Evolutionary conservation across 2,888 invertebrate species (phyloP).

Genomic region (Drosophila seclusa): DNA sequence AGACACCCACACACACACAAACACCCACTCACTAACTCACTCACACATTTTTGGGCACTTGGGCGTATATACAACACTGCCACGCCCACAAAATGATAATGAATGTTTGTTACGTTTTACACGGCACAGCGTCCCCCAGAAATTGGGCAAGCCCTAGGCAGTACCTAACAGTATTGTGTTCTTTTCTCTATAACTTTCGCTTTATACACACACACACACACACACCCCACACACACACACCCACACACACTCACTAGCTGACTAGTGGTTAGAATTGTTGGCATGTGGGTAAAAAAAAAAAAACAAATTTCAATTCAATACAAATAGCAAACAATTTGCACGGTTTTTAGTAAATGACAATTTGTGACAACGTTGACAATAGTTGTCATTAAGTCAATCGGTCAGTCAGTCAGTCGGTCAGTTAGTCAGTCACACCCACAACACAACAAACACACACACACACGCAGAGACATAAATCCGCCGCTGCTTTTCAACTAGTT

Average conservation of each 20-base stretch:
- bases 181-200: conserved; percentile 61
- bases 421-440: conserved; percentile 34
- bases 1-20: conserved; percentile 4
- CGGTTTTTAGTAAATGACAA: conserved; percentile 32
- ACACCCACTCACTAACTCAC: conserved; percentile 19
- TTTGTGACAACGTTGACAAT: conserved; percentile 16
- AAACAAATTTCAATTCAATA: conserved; percentile 1
- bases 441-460: conserved; percentile 27
- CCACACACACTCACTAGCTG: conserved; percentile 28
- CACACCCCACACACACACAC: conserved; percentile 25
- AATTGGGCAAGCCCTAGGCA: conserved; percentile 69
- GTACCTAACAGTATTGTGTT: conserved; percentile 74
- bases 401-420: conserved; percentile 18
- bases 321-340: conserved; percentile 17
- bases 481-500: conserved; percentile 70
- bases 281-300: conserved; percentile 11
- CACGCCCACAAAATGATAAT: conserved; percentile 54
- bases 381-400: neutral
- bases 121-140: conserved; percentile 56
- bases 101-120: conserved; percentile 73
- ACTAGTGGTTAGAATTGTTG: conserved; percentile 32
- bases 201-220: conserved; percentile 43
- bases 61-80: conserved; percentile 25
- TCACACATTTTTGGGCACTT: conserved; percentile 21
- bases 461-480: conserved; percentile 43